A percentile compares a stretch with the other conserved stretches of the same genome.
These are phyloP conservation scores for Cordilura impudica DNA, from an alignment of 2,888 invertebrate genomes.

Conservation along the genomic window DNA sequence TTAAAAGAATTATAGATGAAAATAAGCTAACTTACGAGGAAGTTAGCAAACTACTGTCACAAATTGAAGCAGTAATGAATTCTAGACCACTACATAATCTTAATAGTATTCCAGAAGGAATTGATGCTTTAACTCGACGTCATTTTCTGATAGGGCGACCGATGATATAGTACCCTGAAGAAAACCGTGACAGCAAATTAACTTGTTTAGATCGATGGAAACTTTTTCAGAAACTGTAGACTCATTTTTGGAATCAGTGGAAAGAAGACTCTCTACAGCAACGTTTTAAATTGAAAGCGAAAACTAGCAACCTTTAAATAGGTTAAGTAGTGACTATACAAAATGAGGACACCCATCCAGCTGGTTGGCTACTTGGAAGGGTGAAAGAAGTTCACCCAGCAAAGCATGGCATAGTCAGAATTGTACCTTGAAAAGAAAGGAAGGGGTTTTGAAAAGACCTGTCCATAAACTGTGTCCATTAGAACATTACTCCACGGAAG, in stretches of 20 bases:
- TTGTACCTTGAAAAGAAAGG: not conserved
- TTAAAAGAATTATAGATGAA: no score
- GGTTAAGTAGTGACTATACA: no score
- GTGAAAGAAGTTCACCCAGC: not conserved
- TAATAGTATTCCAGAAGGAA: not conserved
- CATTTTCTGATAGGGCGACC: no score
- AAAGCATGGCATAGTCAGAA: not conserved
- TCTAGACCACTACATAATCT: constrained; percentile 6
- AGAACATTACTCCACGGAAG: no score
- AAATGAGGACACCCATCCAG: not conserved
- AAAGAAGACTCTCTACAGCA: no score
- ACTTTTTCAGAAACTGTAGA: not conserved
- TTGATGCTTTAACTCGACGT: no score
- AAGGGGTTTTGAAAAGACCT: not conserved
- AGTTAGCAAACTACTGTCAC: not conserved
- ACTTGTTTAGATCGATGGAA: not conserved
- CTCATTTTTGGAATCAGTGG: constrained; percentile 3
- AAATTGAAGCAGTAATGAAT: constrained; percentile 41
- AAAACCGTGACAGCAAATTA: not conserved
- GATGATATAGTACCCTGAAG: not conserved
- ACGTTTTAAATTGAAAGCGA: not conserved
- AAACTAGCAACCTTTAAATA: not conserved
- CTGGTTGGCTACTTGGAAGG: not conserved
- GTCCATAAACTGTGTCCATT: not conserved
- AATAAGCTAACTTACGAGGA: no score